A percentile compares a stretch with the other conserved stretches of the same genome.
Evolutionary conservation across 2,797 vertebrate genomes (phyloP).

Genomic region (Hydrocynus forskahlii): DNA sequence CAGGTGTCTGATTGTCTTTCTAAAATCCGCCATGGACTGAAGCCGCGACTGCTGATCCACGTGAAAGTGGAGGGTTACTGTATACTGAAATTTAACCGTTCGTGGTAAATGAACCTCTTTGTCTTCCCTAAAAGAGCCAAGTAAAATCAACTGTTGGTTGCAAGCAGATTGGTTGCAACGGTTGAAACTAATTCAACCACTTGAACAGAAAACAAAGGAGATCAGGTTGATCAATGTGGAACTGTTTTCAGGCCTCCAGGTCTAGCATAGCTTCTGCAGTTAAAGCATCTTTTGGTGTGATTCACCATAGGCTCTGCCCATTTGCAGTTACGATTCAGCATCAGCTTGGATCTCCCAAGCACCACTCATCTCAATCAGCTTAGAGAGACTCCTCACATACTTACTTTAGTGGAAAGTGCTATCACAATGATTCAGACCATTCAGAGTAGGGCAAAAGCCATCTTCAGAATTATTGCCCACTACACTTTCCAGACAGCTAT

Average conservation of each 20-base stretch:
- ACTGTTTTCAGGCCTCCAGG: not conserved
- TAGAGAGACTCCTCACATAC: conserved; percentile 34
- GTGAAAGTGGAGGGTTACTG: too few species aligned
- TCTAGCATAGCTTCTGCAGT: not conserved
- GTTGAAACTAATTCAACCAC: not conserved
- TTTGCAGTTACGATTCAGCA: conserved; percentile 39
- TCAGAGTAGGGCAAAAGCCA: conserved; percentile 35
- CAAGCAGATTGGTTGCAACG: too few species aligned
- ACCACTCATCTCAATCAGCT: conserved; percentile 41
- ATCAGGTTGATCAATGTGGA: not conserved
- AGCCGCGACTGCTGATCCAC: too few species aligned
- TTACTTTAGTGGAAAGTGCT: conserved; percentile 37
- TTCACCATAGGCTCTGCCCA: conserved; percentile 19
- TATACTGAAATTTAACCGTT: too few species aligned
- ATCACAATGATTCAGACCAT: conserved; percentile 16
- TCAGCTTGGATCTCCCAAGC: conserved; percentile 32
- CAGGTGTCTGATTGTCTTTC: too few species aligned
- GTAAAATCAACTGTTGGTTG: not conserved
- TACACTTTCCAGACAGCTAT: conserved; percentile 38
- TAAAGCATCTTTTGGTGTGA: not conserved
- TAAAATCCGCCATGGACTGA: too few species aligned
- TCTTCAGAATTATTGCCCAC: conserved; percentile 32
- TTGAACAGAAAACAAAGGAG: not conserved
- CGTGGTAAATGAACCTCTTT: not conserved
- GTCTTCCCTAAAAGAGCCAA: not conserved